Evolutionary conservation across 2,113 vertebrate genomes (phyloP), one percentile per base, ranked within the genome.

Genomic region (Pycnonotus jocosus): DNA sequence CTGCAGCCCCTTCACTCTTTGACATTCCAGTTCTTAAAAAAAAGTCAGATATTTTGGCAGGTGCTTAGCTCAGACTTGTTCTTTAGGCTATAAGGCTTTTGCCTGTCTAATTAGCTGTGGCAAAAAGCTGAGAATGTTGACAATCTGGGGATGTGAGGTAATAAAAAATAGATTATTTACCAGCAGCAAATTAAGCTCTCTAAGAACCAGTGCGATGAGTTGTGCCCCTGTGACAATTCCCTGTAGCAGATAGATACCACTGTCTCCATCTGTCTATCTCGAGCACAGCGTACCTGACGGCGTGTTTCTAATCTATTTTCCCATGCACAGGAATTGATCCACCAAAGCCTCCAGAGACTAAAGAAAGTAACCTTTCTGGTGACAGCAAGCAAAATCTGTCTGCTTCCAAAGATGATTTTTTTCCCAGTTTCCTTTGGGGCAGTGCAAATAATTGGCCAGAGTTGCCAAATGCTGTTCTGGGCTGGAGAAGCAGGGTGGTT

Each of bases 21-120:
- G 93, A 97, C 91, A 96, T 93, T 89, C 86, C 81, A 91, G 86
- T 94, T 96, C 90, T 96, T 94, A 38, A 84, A 95, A 97, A 95
- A 96, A 96, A 94, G 94, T 68, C 95, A 72, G 90, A 90, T 86
- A 95, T 93, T 94, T 96, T 97, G 94, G 95, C 96, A 97, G 97
- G 96, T 97, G 95, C 95, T 97, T 94, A 93, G 86, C 88, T 92
- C 88, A 93, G 93, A 79, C 96, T 97, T 83, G 95, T 96, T 97
- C 95, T 95, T 94, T 88, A 94, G 93, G 94, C 91, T 94, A 95
- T 93, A 73, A 96, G 85, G 92, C 92, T 95, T 97, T 97, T 97
- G 95, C 96, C 95, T 97, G 95, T 97, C 97, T 97, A 96, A 97
- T 97, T 97, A 97, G 95, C 95, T 97, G 94, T 94, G 95, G 96